Evolutionary conservation across 2,888 invertebrate genomes (phyloP).

Genomic region (Idaea biselata): DNA sequence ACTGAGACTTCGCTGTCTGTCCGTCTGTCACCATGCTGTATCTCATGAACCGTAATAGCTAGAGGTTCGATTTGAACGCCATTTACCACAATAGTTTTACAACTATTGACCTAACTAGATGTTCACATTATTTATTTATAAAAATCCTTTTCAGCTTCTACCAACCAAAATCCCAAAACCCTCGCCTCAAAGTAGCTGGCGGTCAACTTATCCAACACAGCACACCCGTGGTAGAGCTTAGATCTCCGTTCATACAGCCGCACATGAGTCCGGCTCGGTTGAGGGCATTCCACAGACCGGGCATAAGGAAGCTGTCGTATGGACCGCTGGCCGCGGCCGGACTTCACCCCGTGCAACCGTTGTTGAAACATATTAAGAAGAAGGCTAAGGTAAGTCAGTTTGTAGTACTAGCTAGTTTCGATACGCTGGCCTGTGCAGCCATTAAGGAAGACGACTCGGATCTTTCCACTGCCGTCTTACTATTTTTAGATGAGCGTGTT

Average conservation of each 20-base stretch:
- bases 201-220: constrained; percentile 97
- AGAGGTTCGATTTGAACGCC: no score
- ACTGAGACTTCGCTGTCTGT: no score
- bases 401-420: no score
- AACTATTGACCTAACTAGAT: background rate
- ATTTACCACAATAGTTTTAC: no score
- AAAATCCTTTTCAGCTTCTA: constrained; percentile 85
- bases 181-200: constrained; percentile 92
- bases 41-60: no score
- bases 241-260: constrained; percentile 97
- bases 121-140: background rate
- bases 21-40: no score
- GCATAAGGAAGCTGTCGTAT: constrained; percentile 92
- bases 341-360: constrained; percentile 90
- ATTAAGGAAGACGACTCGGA: no score
- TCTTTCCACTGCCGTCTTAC: no score
- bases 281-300: constrained; percentile 95
- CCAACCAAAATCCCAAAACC: constrained; percentile 91
- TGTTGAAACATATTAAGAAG: constrained; percentile 94
- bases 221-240: constrained; percentile 96
- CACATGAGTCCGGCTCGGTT: constrained; percentile 88
- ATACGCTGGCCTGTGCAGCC: no score
- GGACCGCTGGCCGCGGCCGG: constrained; percentile 87
- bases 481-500: no score
- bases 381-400: constrained; percentile 87